Evolutionary conservation across 2,797 vertebrate genomes (phyloP).

Genomic region (Eleutherodactylus coqui): DNA sequence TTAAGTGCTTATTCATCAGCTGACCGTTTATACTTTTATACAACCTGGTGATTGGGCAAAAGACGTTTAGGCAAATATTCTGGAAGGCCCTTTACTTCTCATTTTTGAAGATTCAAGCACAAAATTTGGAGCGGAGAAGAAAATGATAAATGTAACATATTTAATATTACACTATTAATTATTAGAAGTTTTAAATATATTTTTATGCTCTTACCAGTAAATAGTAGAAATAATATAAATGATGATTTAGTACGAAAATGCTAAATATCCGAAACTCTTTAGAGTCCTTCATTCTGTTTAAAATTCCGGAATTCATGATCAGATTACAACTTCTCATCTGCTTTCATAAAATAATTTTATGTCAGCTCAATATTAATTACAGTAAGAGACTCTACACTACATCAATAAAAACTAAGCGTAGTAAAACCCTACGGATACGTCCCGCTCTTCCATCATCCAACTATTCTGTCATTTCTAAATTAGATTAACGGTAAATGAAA

Average conservation of each 20-base stretch:
- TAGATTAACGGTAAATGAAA: constrained; percentile 39
- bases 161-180: neutral
- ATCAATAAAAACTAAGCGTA: constrained; percentile 43
- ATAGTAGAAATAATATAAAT: neutral
- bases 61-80: no score
- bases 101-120: neutral
- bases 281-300: neutral
- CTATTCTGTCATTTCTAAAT: constrained; percentile 35
- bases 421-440: constrained; percentile 4
- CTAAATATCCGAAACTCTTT: constrained; percentile 29
- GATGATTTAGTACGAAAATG: constrained; percentile 24
- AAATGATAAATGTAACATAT: neutral
- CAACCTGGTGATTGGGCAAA: no score
- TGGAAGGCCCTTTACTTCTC: no score
- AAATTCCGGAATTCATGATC: constrained; percentile 34
- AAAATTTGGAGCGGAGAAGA: neutral
- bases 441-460: constrained; percentile 3
- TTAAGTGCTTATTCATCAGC: no score
- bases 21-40: no score
- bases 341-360: constrained; percentile 57
- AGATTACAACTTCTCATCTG: constrained; percentile 43
- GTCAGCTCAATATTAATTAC: constrained; percentile 57
- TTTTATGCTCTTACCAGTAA: constrained; percentile 41
- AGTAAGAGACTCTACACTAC: constrained; percentile 36
- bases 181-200: neutral